These are phyloP conservation scores for Cettia cetti DNA, from an alignment of 2,113 vertebrate genomes.

Conservation along the genomic window DNA sequence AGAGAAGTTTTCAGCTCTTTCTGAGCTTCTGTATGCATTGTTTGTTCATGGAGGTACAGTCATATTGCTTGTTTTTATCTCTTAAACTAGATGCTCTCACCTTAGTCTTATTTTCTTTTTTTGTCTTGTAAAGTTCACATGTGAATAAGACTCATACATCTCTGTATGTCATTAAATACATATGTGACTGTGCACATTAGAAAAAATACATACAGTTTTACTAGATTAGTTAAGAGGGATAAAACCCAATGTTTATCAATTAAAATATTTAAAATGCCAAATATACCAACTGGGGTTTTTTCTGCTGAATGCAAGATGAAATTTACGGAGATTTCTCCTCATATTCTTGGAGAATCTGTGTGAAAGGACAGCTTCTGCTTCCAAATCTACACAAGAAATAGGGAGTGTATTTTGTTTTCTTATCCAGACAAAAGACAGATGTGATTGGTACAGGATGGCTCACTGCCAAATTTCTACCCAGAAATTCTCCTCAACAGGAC, in stretches of 20 bases:
- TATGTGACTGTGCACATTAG: not conserved
- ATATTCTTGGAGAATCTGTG: not conserved
- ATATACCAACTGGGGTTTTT: not conserved
- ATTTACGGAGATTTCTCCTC: not conserved
- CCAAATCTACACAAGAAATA: not conserved
- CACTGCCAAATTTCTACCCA: not conserved
- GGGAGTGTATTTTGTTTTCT: not conserved
- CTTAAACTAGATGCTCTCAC: not conserved
- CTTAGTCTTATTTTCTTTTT: not conserved
- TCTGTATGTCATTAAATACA: not conserved
- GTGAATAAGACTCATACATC: not conserved
- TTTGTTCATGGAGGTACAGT: not conserved
- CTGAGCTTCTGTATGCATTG: not conserved
- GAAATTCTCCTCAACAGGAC: too few species aligned
- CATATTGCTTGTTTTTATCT: not conserved
- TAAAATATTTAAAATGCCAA: not conserved
- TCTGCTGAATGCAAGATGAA: not conserved
- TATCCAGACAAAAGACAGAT: not conserved
- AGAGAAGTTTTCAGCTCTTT: not conserved
- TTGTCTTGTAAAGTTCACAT: not conserved
- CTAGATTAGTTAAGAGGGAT: not conserved
- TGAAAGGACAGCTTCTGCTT: not conserved
- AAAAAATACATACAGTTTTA: not conserved
- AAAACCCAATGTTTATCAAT: not conserved
- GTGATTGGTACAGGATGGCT: not conserved